Conservation (phyloP, 2,113 vertebrate genomes). For the Hiodon tergisus region DNA sequence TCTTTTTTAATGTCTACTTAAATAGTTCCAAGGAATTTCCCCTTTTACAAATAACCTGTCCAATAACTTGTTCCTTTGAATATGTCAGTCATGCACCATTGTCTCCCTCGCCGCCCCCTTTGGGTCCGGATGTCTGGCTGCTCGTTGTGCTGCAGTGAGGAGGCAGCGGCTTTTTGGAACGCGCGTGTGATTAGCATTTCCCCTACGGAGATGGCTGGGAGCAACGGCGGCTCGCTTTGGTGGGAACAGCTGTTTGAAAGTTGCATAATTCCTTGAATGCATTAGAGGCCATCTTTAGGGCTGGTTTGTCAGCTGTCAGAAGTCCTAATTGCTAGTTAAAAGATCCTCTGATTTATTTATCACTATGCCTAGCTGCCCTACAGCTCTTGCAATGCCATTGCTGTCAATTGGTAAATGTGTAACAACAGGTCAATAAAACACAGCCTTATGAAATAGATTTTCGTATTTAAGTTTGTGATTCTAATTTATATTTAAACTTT, state of each 20-base stretch:
- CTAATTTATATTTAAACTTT: no score
- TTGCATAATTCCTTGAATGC: slow-evolving; percentile 18
- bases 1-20: no score
- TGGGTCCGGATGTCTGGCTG: not conserved
- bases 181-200: not conserved
- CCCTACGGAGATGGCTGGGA: not conserved
- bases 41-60: no score
- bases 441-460: no score
- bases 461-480: no score
- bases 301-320: slow-evolving; percentile 16
- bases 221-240: not conserved
- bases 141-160: not conserved
- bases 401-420: not conserved
- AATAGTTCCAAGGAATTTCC: no score
- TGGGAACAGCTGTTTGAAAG: slow-evolving; percentile 19
- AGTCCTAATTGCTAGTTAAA: slow-evolving; percentile 22
- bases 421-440: no score
- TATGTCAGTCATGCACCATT: not conserved
- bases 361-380: not conserved
- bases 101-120: not conserved
- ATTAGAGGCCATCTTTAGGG: slow-evolving; percentile 17
- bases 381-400: not conserved
- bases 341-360: slow-evolving; percentile 15
- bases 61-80: no score
- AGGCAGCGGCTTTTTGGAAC: not conserved